Evolutionary conservation across 2,888 invertebrate species (phyloP), one percentile per base, ranked within the genome.

Genomic region (Thecophora atra): DNA sequence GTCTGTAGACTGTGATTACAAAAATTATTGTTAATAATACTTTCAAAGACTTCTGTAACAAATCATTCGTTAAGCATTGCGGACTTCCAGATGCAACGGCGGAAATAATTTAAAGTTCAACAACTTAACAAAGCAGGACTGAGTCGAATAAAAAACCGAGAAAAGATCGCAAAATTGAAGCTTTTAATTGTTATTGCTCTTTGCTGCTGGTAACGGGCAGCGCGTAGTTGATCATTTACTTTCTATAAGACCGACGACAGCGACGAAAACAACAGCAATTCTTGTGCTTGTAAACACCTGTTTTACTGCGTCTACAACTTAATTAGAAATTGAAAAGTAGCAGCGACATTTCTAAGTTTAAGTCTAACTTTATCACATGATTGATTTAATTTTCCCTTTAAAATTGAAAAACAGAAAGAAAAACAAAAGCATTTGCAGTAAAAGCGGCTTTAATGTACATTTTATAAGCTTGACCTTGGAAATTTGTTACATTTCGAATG

Each of bases 401-500:
- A 54, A 54, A 54, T n/a, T 5, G 8, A 54, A 51, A 51, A 15
- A 11, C n/a, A 8, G 7, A 8, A 8, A n/a, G 19, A 21, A 54
- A 21, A 54, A n/a, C 8, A 54, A 19, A 13, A 21, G 54, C 54
- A n/a, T 21, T 3, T 21, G 54, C 54, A 21, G 21, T 21, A 54
- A 21, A 15, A 11, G 24, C 58, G 26, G 6, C 58, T 21, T 11
- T n/a, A 47, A 47, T 17, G 47, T 8, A 17, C 47, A 58, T 58
- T 24, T 28, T 58, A 58, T 28, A 24, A 8, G 58, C 24, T 15
- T 51, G 65, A 65, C 65, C 65, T 51, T 65, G 65, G 47, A 47
- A 28, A 65, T 51, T 28, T 65, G 65, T 51, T 21, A 65, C 65
- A 51, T 65, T 65, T 65, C 65, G 65, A 65, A 65, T 65, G 65